Evolutionary conservation across 1,140 invertebrate genomes (phyloP).

Genomic region (Papilio dardanus): DNA sequence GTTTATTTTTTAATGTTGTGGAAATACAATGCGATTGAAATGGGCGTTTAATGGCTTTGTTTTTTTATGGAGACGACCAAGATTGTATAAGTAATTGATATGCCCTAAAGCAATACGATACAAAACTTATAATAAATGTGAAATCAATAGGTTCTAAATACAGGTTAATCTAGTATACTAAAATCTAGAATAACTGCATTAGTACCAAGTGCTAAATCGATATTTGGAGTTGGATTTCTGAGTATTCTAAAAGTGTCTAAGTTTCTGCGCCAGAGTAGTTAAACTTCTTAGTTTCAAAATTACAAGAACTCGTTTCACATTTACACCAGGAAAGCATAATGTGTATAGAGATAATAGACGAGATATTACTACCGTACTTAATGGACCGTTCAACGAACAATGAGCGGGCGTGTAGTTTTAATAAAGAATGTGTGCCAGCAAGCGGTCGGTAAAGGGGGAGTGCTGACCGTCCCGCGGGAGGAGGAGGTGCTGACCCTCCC

Average conservation of each 20-base stretch:
- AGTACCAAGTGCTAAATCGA: no score
- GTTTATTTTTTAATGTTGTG: neutral
- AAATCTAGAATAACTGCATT: no score
- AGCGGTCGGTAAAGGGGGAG: neutral
- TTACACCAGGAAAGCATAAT: neutral
- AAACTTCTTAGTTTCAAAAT: neutral
- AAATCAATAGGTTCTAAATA: neutral
- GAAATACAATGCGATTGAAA: slow-evolving; percentile 9
- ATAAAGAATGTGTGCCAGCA: slow-evolving; percentile 15
- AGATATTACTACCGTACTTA: slow-evolving; percentile 4
- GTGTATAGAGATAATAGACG: neutral
- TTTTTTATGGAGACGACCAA: neutral
- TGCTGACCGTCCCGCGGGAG: neutral
- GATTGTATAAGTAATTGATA: neutral
- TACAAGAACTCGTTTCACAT: neutral
- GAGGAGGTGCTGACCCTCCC: slow-evolving; percentile 10
- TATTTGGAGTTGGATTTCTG: no score
- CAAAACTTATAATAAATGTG: neutral
- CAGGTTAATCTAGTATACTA: neutral
- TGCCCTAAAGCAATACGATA: neutral
- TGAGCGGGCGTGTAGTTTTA: slow-evolving; percentile 22
- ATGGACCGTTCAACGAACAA: slow-evolving; percentile 8
- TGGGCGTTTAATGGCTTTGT: neutral
- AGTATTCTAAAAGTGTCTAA: no score
- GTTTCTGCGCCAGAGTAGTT: no score